Evolutionary conservation across 2,888 invertebrate species (phyloP).

Genomic region (Fabriciana adippe): DNA sequence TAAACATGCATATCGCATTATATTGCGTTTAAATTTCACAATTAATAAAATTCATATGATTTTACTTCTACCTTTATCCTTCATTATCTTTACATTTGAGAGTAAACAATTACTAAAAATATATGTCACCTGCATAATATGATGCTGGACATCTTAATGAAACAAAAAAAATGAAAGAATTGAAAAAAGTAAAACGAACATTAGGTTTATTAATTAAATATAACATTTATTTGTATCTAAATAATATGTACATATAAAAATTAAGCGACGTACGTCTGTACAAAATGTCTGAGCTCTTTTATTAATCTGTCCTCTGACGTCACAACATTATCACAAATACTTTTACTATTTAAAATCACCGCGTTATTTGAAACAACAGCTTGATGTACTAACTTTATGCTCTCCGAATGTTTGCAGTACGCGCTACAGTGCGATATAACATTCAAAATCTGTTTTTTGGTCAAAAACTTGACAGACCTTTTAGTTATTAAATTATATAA

Average conservation of each 20-base stretch:
- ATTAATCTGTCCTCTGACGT: constrained; percentile 47
- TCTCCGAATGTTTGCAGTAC: constrained; percentile 49
- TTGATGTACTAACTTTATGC: constrained; percentile 54
- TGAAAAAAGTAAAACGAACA: neutral
- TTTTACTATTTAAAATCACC: constrained; percentile 55
- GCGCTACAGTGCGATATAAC: constrained; percentile 54
- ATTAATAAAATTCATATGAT: too few relatives aligned
- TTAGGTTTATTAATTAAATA: constrained; percentile 4
- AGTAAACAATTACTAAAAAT: too few relatives aligned
- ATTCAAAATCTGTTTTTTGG: constrained; percentile 59
- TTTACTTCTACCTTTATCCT: too few relatives aligned
- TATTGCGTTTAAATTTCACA: too few relatives aligned
- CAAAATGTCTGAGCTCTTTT: constrained; percentile 50
- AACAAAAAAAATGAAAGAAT: too few relatives aligned
- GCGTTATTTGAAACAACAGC: constrained; percentile 54
- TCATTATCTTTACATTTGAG: too few relatives aligned
- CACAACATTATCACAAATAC: constrained; percentile 37
- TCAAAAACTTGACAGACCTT: constrained; percentile 60
- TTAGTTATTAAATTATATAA: constrained; percentile 61
- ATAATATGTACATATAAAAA: neutral
- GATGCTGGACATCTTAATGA: too few relatives aligned
- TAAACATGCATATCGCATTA: too few relatives aligned
- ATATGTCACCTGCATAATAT: too few relatives aligned
- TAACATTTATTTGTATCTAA: constrained; percentile 2
- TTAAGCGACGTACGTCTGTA: constrained; percentile 52